Evolutionary conservation across 2,888 invertebrate genomes (phyloP).

Genomic region (Lamellibrachia columna): DNA sequence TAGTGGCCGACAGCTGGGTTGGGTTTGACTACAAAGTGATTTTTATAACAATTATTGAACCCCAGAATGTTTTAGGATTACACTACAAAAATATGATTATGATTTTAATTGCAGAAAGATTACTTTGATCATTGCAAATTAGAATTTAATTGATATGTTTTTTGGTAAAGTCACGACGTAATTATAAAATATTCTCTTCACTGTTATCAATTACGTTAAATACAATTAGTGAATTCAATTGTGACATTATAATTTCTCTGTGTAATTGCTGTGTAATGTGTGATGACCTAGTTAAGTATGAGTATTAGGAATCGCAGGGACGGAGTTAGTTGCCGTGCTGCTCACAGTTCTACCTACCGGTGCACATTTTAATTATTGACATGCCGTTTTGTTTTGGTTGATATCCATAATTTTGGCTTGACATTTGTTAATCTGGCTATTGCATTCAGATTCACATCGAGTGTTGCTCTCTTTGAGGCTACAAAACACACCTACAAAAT

Average conservation of each 20-base stretch:
- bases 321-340: background rate
- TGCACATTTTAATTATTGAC: background rate
- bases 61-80: too few relatives aligned
- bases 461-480: too few relatives aligned
- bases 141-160: background rate
- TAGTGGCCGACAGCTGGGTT: too few relatives aligned
- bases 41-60: too few relatives aligned
- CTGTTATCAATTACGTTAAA: background rate
- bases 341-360: background rate
- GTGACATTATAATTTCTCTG: background rate
- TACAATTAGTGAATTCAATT: background rate
- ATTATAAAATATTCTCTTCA: background rate
- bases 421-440: too few relatives aligned
- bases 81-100: too few relatives aligned
- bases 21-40: too few relatives aligned
- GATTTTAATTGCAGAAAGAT: too few relatives aligned
- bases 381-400: too few relatives aligned
- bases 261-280: background rate
- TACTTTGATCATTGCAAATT: background rate
- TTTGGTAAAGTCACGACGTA: background rate
- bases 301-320: background rate
- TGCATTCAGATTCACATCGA: too few relatives aligned
- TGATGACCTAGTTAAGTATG: background rate
- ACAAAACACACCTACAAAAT: too few relatives aligned
- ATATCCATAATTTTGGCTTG: too few relatives aligned